phyloP scores from a whole-genome alignment of 2,113 vertebrate species.

The Chloropsis cyanopogon region DNA sequence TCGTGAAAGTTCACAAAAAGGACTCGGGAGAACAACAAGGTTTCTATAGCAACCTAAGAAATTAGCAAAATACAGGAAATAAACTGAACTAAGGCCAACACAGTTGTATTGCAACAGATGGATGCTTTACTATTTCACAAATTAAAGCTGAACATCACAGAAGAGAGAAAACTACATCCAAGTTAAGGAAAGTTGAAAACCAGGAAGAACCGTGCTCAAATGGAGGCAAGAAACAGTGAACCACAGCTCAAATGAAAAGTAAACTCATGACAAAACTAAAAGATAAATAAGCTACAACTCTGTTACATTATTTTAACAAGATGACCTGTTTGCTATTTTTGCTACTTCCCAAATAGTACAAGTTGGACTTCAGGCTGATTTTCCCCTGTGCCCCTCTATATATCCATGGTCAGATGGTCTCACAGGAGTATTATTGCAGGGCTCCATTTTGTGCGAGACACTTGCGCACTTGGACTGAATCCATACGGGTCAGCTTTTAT shows the following conservation, averaged over 20 bases:
- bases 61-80: constrained; percentile 31
- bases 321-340: background rate
- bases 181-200: background rate
- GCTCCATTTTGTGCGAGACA: background rate
- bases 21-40: background rate
- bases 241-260: background rate
- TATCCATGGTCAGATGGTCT: accelerated
- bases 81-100: constrained; percentile 2
- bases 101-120: constrained; percentile 31
- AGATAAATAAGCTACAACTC: background rate
- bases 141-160: background rate
- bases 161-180: background rate
- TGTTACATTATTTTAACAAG: background rate
- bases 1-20: background rate
- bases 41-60: constrained; percentile 37
- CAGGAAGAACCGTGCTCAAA: background rate
- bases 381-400: background rate
- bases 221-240: background rate
- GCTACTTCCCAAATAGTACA: background rate
- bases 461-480: background rate
- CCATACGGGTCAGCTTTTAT: background rate
- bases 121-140: constrained; percentile 30
- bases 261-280: background rate
- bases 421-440: background rate
- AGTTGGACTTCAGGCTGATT: background rate